These are phyloP conservation scores for Chanos chanos DNA, from an alignment of 2,797 vertebrate species.

Conservation along the genomic window DNA sequence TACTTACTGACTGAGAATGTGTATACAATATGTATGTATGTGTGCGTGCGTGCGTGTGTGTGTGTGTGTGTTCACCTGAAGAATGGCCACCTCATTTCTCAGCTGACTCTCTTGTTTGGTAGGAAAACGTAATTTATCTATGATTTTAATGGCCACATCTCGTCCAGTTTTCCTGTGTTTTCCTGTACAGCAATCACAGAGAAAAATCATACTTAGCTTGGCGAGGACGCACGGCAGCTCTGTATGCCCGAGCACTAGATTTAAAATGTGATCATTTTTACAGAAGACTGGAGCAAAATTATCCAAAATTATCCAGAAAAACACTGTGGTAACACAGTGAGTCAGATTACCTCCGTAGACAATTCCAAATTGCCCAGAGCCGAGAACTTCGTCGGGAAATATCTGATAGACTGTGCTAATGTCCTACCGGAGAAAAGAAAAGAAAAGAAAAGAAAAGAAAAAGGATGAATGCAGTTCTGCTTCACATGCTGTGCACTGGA, in stretches of 20 bases:
- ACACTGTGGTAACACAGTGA: slow-evolving; percentile 5
- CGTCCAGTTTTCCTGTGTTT: slow-evolving; percentile 95
- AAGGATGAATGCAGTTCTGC: slow-evolving; percentile 15
- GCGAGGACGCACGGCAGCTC: not conserved
- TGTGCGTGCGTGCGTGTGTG: not conserved
- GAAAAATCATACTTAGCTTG: not conserved
- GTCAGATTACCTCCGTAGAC: slow-evolving; percentile 92
- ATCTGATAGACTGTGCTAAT: slow-evolving; percentile 97
- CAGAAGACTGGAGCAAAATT: too few relatives aligned
- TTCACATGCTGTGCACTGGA: slow-evolving; percentile 8
- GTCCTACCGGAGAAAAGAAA: slow-evolving; percentile 72
- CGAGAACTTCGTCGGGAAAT: slow-evolving; percentile 95
- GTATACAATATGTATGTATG: not conserved
- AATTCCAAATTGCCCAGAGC: slow-evolving; percentile 96
- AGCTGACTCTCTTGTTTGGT: slow-evolving; percentile 98
- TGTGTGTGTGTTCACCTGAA: slow-evolving; percentile 77
- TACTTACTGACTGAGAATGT: too few relatives aligned
- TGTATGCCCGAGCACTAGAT: too few relatives aligned
- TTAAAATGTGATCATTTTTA: too few relatives aligned
- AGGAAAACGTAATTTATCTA: slow-evolving; percentile 95
- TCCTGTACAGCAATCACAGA: slow-evolving; percentile 64
- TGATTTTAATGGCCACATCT: slow-evolving; percentile 98
- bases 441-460: not conserved
- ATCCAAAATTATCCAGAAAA: not conserved
- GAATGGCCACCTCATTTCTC: slow-evolving; percentile 95